These are phyloP conservation scores for Mylabris sibirica DNA, from an alignment of 2,888 invertebrate genomes.

Conservation along the genomic window DNA sequence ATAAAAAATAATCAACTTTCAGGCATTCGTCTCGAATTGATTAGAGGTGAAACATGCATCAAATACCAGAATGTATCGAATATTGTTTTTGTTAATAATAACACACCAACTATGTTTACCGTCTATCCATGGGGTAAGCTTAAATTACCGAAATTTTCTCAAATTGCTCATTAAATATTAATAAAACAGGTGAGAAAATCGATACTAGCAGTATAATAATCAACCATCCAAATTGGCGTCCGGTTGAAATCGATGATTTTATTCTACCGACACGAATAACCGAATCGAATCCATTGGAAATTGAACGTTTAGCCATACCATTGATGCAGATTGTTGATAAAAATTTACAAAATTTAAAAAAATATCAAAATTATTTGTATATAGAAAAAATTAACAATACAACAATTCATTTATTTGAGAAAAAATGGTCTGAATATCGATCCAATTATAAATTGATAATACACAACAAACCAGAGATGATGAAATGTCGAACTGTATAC, in stretches of 20 bases:
- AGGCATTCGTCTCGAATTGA: not conserved
- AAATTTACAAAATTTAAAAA: not conserved
- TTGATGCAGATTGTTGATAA: not conserved
- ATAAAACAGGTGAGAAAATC: not conserved
- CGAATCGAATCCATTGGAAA: not conserved
- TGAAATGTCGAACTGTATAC: not conserved
- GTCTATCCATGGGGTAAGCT: not conserved
- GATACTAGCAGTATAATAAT: not conserved
- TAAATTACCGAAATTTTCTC: not conserved
- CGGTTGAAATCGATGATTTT: not conserved
- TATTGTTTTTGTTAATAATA: not conserved
- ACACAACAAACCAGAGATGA: not conserved
- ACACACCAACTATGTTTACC: not conserved
- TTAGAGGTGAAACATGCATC: not conserved
- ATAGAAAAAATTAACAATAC: not conserved
- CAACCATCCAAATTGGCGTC: not conserved
- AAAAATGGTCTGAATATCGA: not conserved
- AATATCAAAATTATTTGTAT: not conserved
- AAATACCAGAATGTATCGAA: not conserved
- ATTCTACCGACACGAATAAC: not conserved
- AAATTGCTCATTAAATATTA: not conserved
- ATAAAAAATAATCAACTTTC: not conserved
- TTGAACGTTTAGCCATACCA: not conserved
- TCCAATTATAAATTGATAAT: not conserved
- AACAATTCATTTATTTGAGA: conserved; percentile 3